Evolutionary conservation across 2,797 vertebrate genomes (phyloP), one percentile per base, ranked within the genome.

Genomic region (Gymnoscopelus microlampas): DNA sequence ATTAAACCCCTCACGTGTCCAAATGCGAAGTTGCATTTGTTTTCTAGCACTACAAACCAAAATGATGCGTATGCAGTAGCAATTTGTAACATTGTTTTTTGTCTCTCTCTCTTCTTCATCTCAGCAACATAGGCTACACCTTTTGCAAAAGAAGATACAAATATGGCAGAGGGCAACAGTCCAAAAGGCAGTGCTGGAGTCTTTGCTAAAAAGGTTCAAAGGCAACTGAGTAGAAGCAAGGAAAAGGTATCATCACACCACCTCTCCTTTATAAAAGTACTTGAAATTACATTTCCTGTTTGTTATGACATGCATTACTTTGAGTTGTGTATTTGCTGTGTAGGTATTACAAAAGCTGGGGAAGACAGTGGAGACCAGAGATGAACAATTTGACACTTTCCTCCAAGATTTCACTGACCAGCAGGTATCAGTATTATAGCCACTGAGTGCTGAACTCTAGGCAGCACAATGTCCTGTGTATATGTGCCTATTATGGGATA

Each of bases 271-370:
- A 47, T 44, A 10, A n/a, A 44, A 67, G 12, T 10, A 4, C 50
- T 57, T 2, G 32, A 4, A 0, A 1, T 3, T 5, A 57, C 1
- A 6, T 44, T 5, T 12, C 13, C 59, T 51, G 9, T 35, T 35
- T 39, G 13, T 48, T 39, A 51, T 23, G 8, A 26, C 7, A 10
- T 14, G 23, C 47, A 51, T 47, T 54, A 35, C 10, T 60, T 60
- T 71, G 35, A 76, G 23, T 19, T 58, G 3, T 66, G 9, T 64
- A 6, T 4, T 35, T 68, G 66, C 32, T 57, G 35, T 78, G 0
- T 86, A 99, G 97, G 97, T 99, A 3, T 85, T 97, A 69, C 97
- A 98, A 72, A 97, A 88, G 85, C 73, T 99, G 85, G 97, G 97
- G 12, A 97, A 97, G 90, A 92, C 94, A 0, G 90, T 94, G 61